Evolutionary conservation across 2,888 invertebrate genomes (phyloP).

Genomic region (Acheta domesticus): DNA sequence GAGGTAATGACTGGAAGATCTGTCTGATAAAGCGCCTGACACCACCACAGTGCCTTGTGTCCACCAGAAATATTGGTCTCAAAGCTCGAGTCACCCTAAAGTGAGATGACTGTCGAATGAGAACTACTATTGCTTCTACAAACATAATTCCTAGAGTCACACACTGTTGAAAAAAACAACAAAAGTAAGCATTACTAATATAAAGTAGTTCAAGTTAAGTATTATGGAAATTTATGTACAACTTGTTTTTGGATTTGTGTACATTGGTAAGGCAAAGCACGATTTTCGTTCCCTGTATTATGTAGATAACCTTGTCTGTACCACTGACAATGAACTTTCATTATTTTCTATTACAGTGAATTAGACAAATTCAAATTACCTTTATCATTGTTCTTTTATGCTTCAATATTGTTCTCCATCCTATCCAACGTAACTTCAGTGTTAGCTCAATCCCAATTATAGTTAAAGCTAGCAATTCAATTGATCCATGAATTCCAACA

Average conservation of each 20-base stretch:
- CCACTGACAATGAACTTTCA: no score
- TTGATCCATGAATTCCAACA: slow-evolving; percentile 74
- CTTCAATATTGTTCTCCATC: slow-evolving; percentile 74
- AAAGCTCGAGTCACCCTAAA: slow-evolving; percentile 83
- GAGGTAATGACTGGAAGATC: slow-evolving; percentile 79
- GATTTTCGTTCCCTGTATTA: no score
- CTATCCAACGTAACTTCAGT: slow-evolving; percentile 81
- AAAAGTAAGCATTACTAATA: background rate
- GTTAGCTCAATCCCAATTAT: slow-evolving; percentile 75
- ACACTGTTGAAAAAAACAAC: slow-evolving; percentile 55
- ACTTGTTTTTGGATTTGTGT: no score
- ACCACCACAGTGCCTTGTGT: slow-evolving; percentile 78
- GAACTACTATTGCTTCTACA: slow-evolving; percentile 73
- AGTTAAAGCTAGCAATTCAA: slow-evolving; percentile 72
- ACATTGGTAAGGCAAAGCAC: no score
- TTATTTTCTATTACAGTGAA: background rate
- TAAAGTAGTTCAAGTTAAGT: background rate
- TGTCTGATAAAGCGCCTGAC: slow-evolving; percentile 59
- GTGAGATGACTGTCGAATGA: slow-evolving; percentile 78
- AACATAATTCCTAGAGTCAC: slow-evolving; percentile 75
- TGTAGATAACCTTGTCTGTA: no score
- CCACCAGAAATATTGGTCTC: slow-evolving; percentile 83
- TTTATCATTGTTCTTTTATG: slow-evolving; percentile 84
- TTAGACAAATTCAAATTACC: slow-evolving; percentile 51
- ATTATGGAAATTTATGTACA: background rate